A percentile compares a stretch with the other conserved stretches of the same genome.
Evolutionary conservation across 2,797 vertebrate species (phyloP).

Genomic region (Vespertilio murinus): DNA sequence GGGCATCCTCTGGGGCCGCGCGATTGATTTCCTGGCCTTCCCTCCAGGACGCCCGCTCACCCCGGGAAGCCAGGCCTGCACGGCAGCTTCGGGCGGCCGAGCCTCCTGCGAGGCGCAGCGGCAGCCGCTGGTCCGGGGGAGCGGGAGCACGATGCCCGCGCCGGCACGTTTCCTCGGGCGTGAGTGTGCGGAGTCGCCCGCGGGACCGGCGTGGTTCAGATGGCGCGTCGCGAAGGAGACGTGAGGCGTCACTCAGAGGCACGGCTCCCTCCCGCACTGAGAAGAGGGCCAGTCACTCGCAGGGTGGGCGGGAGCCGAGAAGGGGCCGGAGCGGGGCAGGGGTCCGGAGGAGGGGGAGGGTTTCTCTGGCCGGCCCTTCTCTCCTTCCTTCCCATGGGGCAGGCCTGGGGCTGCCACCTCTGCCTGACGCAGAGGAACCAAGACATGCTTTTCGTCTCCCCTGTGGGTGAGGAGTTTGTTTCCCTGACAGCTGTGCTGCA

Average conservation of each 20-base stretch:
- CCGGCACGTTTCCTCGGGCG: neutral
- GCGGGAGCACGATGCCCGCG: neutral
- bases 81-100: neutral
- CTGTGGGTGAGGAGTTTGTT: constrained; percentile 22
- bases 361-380: neutral
- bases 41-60: neutral
- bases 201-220: neutral
- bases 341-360: neutral
- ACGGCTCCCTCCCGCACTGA: no score
- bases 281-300: neutral
- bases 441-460: constrained; percentile 7
- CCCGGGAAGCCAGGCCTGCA: neutral
- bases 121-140: neutral
- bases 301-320: no score
- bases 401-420: neutral
- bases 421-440: neutral
- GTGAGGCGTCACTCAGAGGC: neutral
- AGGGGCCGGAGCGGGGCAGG: neutral
- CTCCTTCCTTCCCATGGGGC: neutral
- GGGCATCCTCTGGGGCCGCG: neutral
- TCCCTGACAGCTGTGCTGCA: neutral
- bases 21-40: neutral
- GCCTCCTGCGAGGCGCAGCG: neutral
- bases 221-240: neutral
- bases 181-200: neutral